phyloP scores from a whole-genome alignment of 2,888 invertebrate species.

The Adineta ricciae region DNA sequence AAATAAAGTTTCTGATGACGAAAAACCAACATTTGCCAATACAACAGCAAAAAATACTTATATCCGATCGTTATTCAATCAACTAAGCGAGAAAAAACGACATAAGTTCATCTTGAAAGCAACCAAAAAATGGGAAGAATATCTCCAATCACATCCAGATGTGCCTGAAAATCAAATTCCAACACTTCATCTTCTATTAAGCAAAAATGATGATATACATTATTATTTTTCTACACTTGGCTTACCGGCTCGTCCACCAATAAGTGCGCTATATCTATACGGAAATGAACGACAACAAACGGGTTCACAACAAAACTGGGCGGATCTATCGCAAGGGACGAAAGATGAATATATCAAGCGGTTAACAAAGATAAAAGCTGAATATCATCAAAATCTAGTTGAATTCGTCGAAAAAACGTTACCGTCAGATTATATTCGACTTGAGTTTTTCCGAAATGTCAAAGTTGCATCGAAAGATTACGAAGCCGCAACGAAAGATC shows the following conservation, averaged over 20 bases:
- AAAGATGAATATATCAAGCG: background rate
- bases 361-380: background rate
- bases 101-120: background rate
- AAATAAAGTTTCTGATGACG: background rate
- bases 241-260: background rate
- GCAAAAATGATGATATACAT: background rate
- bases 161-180: background rate
- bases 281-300: background rate
- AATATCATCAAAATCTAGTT: background rate
- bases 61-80: background rate
- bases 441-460: background rate
- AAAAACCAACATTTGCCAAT: background rate
- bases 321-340: background rate
- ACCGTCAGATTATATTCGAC: background rate
- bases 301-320: background rate
- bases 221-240: background rate
- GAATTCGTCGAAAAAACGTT: background rate
- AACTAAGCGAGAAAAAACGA: background rate
- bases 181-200: conserved; percentile 7
- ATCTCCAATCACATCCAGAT: background rate
- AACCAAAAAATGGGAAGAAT: background rate
- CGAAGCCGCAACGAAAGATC: background rate
- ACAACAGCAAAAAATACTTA: background rate
- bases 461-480: background rate
- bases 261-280: background rate